Percentiles rank a stretch among this genome's conserved stretches.
These are phyloP conservation scores for Microctenopoma lineatum DNA, from an alignment of 2,797 vertebrate genomes.

Conservation along the genomic window DNA sequence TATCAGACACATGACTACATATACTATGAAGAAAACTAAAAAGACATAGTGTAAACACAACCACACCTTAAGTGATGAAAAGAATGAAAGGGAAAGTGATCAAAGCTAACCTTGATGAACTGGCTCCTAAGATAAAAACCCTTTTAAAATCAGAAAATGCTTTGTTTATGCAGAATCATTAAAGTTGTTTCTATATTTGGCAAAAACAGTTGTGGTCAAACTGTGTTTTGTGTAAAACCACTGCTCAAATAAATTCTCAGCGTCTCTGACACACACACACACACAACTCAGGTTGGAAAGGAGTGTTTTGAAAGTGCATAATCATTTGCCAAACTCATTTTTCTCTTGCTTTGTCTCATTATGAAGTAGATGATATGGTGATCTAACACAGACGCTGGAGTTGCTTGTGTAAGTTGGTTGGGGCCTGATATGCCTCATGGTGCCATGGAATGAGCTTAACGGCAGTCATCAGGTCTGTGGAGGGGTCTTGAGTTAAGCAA, in stretches of 20 bases:
- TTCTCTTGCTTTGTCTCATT: slow-evolving; percentile 30
- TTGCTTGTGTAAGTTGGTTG: slow-evolving; percentile 39
- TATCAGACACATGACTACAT: slow-evolving; percentile 55
- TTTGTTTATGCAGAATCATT: slow-evolving; percentile 20
- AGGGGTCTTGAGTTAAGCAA: slow-evolving; percentile 62
- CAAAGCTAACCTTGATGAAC: slow-evolving; percentile 49
- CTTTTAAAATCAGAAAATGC: slow-evolving; percentile 30
- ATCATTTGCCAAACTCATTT: slow-evolving; percentile 16
- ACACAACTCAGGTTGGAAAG: no score
- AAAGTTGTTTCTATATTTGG: slow-evolving; percentile 49
- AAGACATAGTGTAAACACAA: slow-evolving; percentile 33
- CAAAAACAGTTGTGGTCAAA: slow-evolving; percentile 25
- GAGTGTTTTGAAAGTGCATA: neutral
- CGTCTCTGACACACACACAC: no score
- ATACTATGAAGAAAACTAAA: slow-evolving; percentile 31
- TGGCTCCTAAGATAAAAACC: slow-evolving; percentile 18
- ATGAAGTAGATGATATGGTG: slow-evolving; percentile 30
- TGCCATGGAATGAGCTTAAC: slow-evolving; percentile 64
- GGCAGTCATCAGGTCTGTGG: slow-evolving; percentile 40
- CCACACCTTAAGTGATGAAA: slow-evolving; percentile 60
- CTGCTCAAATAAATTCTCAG: no score
- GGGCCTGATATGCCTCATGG: slow-evolving; percentile 41
- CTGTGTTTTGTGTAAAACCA: slow-evolving; percentile 1
- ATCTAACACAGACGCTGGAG: slow-evolving; percentile 8
- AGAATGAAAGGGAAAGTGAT: slow-evolving; percentile 54